Evolutionary conservation across 2,113 vertebrate genomes (phyloP), one percentile per base, ranked within the genome.

Genomic region (Neolamprologus devosi): DNA sequence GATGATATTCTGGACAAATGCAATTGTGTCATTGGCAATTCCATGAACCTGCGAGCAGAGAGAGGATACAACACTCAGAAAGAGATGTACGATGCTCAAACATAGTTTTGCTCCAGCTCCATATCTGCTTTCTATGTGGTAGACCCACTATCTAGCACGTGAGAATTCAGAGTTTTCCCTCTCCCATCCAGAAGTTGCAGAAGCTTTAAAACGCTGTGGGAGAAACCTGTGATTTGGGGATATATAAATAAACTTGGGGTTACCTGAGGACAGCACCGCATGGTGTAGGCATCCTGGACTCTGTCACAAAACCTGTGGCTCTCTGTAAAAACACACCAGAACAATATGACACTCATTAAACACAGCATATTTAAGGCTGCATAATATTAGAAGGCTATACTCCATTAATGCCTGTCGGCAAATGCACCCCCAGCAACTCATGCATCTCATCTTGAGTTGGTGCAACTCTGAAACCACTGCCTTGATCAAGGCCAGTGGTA

Each of bases 181-280:
- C 47, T 47, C 42, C 68, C 40, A 23, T 28, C 68, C 23, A 47
- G 68, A n/a, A 19, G 45, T 19, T 78, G 70, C 23, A 78, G 16
- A 12, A 78, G 42, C 23, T 78, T 28, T 49, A n/a, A 78, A 78
- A 30, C 2, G 3, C 9, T 78, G 70, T 78, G 70, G 23, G 70
- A 78, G 45, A 78, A 78, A 51, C 73, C 45, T 78, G 26, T 33
- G 45, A 51, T n/a, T n/a, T 51, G 7, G 6, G 42, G 42, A 49
- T 80, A 79, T 45, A 45, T 26, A 8, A 78, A 30, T 79, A 49
- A 40, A 83, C 81, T 81, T 63, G 73, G 49, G 54, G 26, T 96
- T 96, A 99, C 99, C 98, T 99, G 99, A 87, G 99, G 99, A 91
- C 99, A 99, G 92, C 98, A 99, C 51, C 99, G 97, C 96, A 99